Evolutionary conservation across 1,140 invertebrate species (phyloP).

Genomic region (honey bee (Apis mellifera)): Amel_HAv3.1 CM009936.2:4425001-4425500

Average conservation of each 20-base stretch:
- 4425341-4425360: conserved; percentile 40
- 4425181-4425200: background rate
- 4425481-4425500: conserved; percentile 44
- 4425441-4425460: conserved; percentile 48
- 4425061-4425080: too few species aligned
- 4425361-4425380: conserved; percentile 15
- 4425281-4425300: conserved; percentile 18
- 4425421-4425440: conserved; percentile 51
- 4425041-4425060: too few species aligned
- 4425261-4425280: conserved; percentile 20
- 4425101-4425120: background rate
- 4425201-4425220: background rate
- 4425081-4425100: background rate
- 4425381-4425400: conserved; percentile 41
- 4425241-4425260: too few species aligned
- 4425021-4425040: too few species aligned
- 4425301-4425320: conserved; percentile 10
- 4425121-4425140: background rate
- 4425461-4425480: conserved; percentile 44
- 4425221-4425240: too few species aligned
- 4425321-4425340: conserved; percentile 45
- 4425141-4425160: background rate
- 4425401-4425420: conserved; percentile 55
- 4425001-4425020: background rate
- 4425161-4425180: background rate